Base-by-base conservation (phyloP, 2,888 invertebrate species). In the Pachymerium ferrugineum region DNA sequence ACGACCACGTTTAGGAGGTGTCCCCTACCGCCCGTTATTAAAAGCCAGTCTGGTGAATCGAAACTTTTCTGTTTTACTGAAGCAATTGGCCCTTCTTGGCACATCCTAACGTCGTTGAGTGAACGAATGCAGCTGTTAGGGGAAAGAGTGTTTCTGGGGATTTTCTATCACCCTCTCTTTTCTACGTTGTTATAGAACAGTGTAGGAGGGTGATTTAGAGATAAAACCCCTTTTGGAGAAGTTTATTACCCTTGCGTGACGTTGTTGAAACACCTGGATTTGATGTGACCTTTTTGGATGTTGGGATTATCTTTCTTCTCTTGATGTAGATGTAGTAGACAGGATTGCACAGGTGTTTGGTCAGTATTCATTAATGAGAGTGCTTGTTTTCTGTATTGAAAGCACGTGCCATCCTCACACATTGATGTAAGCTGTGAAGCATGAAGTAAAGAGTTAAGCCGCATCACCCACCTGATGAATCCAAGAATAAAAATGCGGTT, bases 301-400 rank as follows among this genome's bases (percentile, higher is more conserved):
- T 38, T n/a, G 5, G 3, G 12, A n/a, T 38, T 38, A 38, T 3
- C 16, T 38, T 3, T 3, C 38, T 38, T 38, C n/a, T 14, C n/a
- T 38, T 38, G 38, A 16, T 38, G 38, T 38, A 16, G 14, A 38
- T 38, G 38, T 38, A 16, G 14, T 12, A 62, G 62, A 62, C 10
- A 62, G 62, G 62, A n/a, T n/a, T n/a, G n/a, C 25, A 38, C 38
- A 38, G 62, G 22, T 62, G 62, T 62, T n/a, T 54, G 62, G 62
- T 62, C 62, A 62, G 62, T 28, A 25, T 12, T 1, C 62, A 62
- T 62, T 62, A 62, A 62, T 62, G 28, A 62, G 28, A 25, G 62
- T 28, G 4, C 14, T 62, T 62, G 62, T 62, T 62, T 62, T 62
- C 62, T n/a, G 62, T 62, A 62, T 62, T 62, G 28, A 62, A 62